Evolutionary conservation across 2,797 vertebrate genomes (phyloP).

Genomic region (Mareca strepera): DNA sequence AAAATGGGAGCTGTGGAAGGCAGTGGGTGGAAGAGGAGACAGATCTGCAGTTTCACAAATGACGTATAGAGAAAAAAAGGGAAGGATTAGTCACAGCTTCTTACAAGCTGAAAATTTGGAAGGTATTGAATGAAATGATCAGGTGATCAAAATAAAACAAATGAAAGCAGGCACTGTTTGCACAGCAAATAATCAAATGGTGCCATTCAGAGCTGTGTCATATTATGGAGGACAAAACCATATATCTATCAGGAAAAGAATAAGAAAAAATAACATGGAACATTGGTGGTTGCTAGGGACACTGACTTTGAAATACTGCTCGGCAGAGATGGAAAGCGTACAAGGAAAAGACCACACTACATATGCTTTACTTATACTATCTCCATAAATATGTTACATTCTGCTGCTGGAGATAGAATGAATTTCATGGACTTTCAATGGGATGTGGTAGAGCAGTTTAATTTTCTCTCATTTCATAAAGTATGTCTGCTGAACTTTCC

Average conservation of each 20-base stretch:
- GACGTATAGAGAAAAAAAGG: neutral
- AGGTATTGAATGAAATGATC: neutral
- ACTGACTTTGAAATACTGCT: neutral
- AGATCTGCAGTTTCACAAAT: neutral
- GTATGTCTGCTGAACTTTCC: neutral
- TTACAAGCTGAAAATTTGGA: neutral
- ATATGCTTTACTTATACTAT: neutral
- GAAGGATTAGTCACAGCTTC: neutral
- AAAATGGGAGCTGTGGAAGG: neutral
- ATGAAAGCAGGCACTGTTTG: neutral
- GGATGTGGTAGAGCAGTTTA: neutral
- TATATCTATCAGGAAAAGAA: neutral
- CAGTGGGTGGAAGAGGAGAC: neutral
- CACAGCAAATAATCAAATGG: neutral
- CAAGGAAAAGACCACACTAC: neutral
- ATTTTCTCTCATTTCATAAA: neutral
- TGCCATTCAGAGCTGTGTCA: neutral
- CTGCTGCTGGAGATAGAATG: neutral
- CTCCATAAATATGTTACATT: neutral
- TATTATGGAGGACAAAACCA: neutral
- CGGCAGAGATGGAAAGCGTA: neutral
- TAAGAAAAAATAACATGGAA: neutral
- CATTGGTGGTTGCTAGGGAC: neutral
- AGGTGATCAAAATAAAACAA: neutral
- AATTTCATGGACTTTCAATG: neutral